Base-by-base conservation (phyloP, 2,888 invertebrate species). In the Peribatodes rhomboidaria region DNA sequence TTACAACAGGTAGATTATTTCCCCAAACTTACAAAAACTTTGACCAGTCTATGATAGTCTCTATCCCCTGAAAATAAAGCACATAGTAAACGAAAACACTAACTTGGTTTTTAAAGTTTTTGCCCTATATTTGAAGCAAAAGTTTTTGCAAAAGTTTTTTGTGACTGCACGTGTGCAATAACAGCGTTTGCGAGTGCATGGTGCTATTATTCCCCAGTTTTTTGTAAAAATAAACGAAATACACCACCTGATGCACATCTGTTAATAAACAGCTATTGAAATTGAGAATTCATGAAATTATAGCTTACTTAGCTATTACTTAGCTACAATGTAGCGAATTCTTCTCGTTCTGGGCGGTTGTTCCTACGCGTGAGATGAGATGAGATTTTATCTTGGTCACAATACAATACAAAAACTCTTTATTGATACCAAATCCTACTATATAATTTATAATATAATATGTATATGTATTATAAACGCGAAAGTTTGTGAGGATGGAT, bases 1-100 rank as follows among this genome's bases (percentile, higher is more conserved):
- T 78, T 82, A 79, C 77, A 84, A 85, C 85, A 85, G 85, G 85
- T 85, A 85, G 78, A 73, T 62, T 53, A 57, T 47, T 42, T 52
- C 9, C 6, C 16, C 71, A 67, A 69, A 61, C 2, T 33, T 50
- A 55, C 10, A 2, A 0, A 11, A 11, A 4, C 11, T 1, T 10
- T 16, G 3, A 14, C 31, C n/a, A 67, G 0, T 8, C 13, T 2
- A 78, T 65, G 59, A 54, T 68, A 27, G 61, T n/a, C 58, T 53
- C 47, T 77, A 66, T 2, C 0, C 0, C 0, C 0, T 1, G 16
- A 0, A 0, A 0, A 35, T 71, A 76, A 65, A 49, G 60, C 14
- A 35, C 11, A 57, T 0, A 52, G 0, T 11, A 10, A 3, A 13
- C 9, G 58, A 11, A 10, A 2, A 13, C 31, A 9, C 3, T 42